A percentile compares a stretch with the other conserved stretches of the same genome.
Conservation (phyloP, 2,797 vertebrate species). For the Argya squamiceps region DNA sequence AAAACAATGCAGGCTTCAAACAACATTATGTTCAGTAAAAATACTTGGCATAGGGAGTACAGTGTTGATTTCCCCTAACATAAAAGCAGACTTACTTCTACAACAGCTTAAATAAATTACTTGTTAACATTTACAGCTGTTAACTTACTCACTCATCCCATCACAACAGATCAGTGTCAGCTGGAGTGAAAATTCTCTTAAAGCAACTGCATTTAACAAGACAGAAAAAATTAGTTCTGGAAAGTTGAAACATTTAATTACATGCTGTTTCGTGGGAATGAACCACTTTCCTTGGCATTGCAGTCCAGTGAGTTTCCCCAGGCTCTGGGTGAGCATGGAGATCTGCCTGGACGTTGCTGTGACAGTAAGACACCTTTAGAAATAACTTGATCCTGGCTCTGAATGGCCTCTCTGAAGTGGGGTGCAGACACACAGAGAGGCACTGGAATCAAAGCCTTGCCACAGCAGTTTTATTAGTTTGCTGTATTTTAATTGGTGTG, state of each 20-base stretch:
- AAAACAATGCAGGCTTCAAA: constrained; percentile 16
- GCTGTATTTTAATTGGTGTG: neutral
- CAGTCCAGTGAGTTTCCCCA: neutral
- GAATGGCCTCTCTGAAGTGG: neutral
- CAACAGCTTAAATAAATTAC: constrained; percentile 48
- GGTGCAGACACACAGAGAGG: neutral
- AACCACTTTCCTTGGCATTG: accelerated
- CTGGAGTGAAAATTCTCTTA: constrained; percentile 61
- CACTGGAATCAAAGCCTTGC: neutral
- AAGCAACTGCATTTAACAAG: constrained; percentile 51
- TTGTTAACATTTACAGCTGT: constrained; percentile 69
- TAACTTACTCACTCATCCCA: constrained; percentile 61
- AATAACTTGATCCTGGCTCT: neutral
- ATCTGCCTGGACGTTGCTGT: neutral
- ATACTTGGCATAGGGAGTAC: neutral
- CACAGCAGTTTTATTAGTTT: neutral
- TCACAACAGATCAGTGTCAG: constrained; percentile 59
- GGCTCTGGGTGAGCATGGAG: neutral
- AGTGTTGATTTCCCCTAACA: neutral
- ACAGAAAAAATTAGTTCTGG: constrained; percentile 59
- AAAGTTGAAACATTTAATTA: constrained; percentile 25
- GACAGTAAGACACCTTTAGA: neutral
- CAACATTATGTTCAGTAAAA: neutral
- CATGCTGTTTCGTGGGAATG: neutral
- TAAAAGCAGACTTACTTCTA: neutral